phyloP scores from a whole-genome alignment of 2,797 vertebrate species.

The Jordanella pulchra region DNA sequence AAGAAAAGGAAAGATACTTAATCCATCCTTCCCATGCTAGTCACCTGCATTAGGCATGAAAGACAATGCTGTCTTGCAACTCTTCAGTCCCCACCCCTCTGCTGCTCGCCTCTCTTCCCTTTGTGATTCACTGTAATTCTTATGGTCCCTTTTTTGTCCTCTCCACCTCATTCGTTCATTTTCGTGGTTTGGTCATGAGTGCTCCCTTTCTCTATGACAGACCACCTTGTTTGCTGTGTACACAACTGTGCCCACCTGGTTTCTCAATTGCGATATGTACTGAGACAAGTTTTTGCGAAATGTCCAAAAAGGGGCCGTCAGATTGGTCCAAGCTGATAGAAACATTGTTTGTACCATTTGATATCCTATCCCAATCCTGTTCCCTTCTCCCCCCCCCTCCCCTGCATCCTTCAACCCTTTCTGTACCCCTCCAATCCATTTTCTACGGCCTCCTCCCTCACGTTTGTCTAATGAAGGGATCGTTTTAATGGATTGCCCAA shows the following conservation, averaged over 20 bases:
- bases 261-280: slow-evolving; percentile 18
- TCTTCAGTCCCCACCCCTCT: slow-evolving; percentile 29
- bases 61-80: slow-evolving; percentile 65
- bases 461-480: slow-evolving; percentile 75
- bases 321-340: slow-evolving; percentile 39
- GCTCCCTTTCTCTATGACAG: neutral
- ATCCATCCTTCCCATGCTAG: slow-evolving; percentile 64
- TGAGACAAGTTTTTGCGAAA: slow-evolving; percentile 33
- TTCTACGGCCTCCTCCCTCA: slow-evolving; percentile 65
- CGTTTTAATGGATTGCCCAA: slow-evolving; percentile 75
- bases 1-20: slow-evolving; percentile 45
- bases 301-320: slow-evolving; percentile 37
- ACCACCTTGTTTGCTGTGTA: slow-evolving; percentile 8
- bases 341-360: slow-evolving; percentile 56
- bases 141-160: slow-evolving; percentile 12
- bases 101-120: slow-evolving; percentile 13
- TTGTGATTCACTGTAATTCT: slow-evolving; percentile 24
- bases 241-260: slow-evolving; percentile 8
- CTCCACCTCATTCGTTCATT: slow-evolving; percentile 30
- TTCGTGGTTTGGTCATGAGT: slow-evolving; percentile 20
- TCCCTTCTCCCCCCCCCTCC: slow-evolving; percentile 42
- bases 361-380: slow-evolving; percentile 51
- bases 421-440: slow-evolving; percentile 63
- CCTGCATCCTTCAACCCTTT: slow-evolving; percentile 66
- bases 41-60: slow-evolving; percentile 71